These are phyloP conservation scores for Apamea monoglypha DNA, from an alignment of 2,888 invertebrate species.

Conservation along the genomic window DNA sequence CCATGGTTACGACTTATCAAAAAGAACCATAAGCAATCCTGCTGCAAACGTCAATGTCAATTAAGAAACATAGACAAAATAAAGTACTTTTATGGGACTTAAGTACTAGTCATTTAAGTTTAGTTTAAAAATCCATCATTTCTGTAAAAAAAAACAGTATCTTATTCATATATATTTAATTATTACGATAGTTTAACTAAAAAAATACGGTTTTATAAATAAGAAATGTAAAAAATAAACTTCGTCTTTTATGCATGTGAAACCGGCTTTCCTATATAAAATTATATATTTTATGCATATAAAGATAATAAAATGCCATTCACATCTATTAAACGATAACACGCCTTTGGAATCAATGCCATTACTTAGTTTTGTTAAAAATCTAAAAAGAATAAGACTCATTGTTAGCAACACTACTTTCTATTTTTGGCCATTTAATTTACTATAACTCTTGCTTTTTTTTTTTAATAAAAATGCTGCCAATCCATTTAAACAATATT, in stretches of 20 bases:
- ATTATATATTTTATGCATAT: neutral
- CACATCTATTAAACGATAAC: neutral
- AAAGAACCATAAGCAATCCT: slow-evolving; percentile 75
- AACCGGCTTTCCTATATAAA: neutral
- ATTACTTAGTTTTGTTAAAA: neutral
- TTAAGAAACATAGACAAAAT: slow-evolving; percentile 46
- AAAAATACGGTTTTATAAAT: too few species aligned
- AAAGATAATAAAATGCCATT: neutral
- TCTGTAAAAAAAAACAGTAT: neutral
- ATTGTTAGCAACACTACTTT: neutral
- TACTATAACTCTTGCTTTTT: too few species aligned
- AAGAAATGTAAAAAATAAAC: too few species aligned
- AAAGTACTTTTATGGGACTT: neutral
- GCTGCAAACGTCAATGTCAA: slow-evolving; percentile 62
- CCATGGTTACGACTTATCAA: slow-evolving; percentile 87
- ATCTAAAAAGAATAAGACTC: neutral
- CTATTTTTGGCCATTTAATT: neutral
- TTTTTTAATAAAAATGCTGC: neutral
- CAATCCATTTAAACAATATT: neutral
- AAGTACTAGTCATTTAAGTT: slow-evolving; percentile 34
- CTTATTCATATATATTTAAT: neutral
- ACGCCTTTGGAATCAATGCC: neutral
- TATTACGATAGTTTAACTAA: neutral
- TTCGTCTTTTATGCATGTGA: neutral
- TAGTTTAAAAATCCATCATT: neutral